A percentile compares a stretch with the other conserved stretches of the same genome.
Evolutionary conservation across 2,113 vertebrate genomes (phyloP).

Genomic region (Aptenodytes patagonicus): DNA sequence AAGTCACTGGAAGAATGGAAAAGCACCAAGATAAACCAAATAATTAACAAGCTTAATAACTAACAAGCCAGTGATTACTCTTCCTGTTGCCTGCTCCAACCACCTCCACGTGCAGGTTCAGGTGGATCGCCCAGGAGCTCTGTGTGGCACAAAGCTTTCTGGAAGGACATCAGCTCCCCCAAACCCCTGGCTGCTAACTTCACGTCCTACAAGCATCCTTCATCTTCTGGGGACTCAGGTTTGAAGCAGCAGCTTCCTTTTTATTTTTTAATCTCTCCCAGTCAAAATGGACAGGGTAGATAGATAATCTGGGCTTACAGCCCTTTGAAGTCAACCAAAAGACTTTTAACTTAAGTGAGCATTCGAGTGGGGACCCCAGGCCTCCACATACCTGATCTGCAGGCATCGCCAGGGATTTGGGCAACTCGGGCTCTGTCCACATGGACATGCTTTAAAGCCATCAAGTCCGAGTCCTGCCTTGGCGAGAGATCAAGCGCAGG

Average conservation of each 20-base stretch:
- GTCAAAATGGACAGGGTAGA: background rate
- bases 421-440: background rate
- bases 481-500: background rate
- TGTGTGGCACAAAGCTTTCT: background rate
- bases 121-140: background rate
- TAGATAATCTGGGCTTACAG: background rate
- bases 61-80: background rate
- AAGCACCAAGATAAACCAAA: background rate
- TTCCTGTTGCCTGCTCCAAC: background rate
- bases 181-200: background rate
- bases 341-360: background rate
- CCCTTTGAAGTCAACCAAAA: constrained; percentile 7
- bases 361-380: accelerated
- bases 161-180: background rate
- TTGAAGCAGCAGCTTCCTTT: background rate
- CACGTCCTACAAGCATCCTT: background rate
- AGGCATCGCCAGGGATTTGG: background rate
- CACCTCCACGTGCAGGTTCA: accelerated
- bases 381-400: background rate
- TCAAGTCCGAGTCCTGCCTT: background rate
- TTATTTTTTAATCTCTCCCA: background rate
- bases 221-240: background rate
- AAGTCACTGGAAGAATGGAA: background rate
- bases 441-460: background rate
- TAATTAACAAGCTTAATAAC: background rate